Evolutionary conservation across 2,888 invertebrate species (phyloP), one percentile per base, ranked within the genome.

Genomic region (Onchidella celtica): DNA sequence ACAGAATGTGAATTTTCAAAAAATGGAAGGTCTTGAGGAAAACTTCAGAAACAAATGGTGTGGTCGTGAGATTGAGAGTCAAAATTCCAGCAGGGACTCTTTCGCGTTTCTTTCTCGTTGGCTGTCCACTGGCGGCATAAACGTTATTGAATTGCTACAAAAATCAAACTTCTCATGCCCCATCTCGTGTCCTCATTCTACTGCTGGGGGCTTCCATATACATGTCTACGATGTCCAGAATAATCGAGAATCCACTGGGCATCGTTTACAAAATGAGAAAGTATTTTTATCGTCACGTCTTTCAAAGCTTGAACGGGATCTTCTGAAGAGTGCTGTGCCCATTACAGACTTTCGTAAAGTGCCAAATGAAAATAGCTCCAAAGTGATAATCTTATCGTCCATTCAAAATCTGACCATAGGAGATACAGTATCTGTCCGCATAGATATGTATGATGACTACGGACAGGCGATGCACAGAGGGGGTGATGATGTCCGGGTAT

Each of bases 401-500:
- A 4, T 1, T 14, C 1, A 47, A 0, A 1, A 70, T 11, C 21
- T 61, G 14, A 24, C 14, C 17, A 6, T 27, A 0, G 75, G 75
- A 27, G 75, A 75, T 14, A 17, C n/a, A n/a, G 0, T 75, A 1
- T 2, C 40, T 4, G 61, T 75, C 38, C 63, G 61, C 1, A 21
- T 75, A 4, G 63, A 59, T 32, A 0, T 75, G 9, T 59, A 34
- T 14, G 75, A 75, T 24, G 75, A 36, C 0, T 38, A 36, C 27
- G 63, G 63, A 9, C 32, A 27, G 1, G 57, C 27, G 0, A 34
- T 24, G 36, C n/a, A 38, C 27, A 17, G 9, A 36, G 75, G 75
- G 2, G 75, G 75, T 11, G 75, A 75, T 27, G 57, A 63, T 14
- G 29, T 75, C 14, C 55, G 75, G 6, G 63, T 63, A 29, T 75